Conservation (phyloP, 23 tunicate species). For the Styela clava region DNA sequence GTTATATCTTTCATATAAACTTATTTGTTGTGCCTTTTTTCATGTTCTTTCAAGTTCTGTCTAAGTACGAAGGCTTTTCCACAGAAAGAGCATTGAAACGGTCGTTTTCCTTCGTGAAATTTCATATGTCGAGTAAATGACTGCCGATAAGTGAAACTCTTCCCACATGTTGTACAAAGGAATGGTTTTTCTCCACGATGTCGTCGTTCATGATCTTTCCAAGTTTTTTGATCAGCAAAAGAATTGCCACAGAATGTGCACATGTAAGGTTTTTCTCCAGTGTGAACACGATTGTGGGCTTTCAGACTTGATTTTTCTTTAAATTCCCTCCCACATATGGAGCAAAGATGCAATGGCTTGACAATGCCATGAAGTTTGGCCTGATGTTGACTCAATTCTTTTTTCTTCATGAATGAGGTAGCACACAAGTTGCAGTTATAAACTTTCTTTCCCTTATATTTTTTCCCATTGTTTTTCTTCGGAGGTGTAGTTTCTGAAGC, state of each 20-base stretch:
- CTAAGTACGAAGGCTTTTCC: conserved; percentile 71
- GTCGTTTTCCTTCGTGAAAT: conserved; percentile 74
- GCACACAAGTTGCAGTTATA: conserved; percentile 20
- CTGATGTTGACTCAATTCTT: background rate
- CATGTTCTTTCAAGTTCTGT: conserved; percentile 80
- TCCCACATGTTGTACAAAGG: conserved; percentile 80
- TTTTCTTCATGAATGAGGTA: background rate
- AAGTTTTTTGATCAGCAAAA: conserved; percentile 68
- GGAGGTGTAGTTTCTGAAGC: background rate
- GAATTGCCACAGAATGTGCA: conserved; percentile 68
- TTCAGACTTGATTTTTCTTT: conserved; percentile 33
- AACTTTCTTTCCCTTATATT: background rate
- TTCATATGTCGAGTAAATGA: conserved; percentile 95
- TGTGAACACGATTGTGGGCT: conserved; percentile 68
- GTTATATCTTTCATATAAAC: too few relatives aligned
- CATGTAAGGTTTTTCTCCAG: conserved; percentile 68
- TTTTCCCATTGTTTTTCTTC: background rate
- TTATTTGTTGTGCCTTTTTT: conserved; percentile 53
- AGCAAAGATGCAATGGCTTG: conserved; percentile 12
- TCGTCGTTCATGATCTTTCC: conserved; percentile 69
- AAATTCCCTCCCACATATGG: conserved; percentile 14
- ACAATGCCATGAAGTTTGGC: conserved; percentile 17
- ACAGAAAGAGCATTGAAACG: conserved; percentile 64
- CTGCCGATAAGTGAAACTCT: conserved; percentile 75
- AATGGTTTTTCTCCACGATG: conserved; percentile 93